phyloP scores from a whole-genome alignment of 2,113 vertebrate species.

The Calidris pugnax region DNA sequence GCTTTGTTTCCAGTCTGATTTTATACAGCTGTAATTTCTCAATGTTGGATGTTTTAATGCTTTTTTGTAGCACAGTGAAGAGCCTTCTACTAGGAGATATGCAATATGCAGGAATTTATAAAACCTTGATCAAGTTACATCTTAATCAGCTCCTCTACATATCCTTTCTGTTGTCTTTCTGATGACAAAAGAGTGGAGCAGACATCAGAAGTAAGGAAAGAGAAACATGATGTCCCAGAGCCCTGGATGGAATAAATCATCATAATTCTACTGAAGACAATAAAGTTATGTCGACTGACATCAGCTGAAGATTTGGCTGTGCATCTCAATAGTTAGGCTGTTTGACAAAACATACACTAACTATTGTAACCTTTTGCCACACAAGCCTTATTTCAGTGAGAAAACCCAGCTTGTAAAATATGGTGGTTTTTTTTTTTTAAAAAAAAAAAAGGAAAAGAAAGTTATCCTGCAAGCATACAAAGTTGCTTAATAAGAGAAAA shows the following conservation, averaged over 20 bases:
- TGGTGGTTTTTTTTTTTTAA: neutral
- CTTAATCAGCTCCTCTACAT: neutral
- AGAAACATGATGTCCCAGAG: neutral
- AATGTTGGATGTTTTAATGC: neutral
- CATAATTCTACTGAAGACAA: neutral
- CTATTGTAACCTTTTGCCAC: neutral
- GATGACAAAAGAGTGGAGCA: neutral
- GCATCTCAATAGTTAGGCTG: neutral
- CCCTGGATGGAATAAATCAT: neutral
- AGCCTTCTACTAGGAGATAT: neutral
- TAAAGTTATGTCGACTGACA: neutral
- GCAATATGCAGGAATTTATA: neutral
- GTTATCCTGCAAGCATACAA: neutral
- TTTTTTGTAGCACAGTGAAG: neutral
- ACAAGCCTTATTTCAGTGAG: neutral
- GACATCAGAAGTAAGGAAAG: neutral
- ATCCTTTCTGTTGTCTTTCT: neutral
- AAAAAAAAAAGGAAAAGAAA: neutral
- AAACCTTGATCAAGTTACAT: neutral
- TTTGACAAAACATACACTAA: neutral
- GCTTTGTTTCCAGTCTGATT: neutral
- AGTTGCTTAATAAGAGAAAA: neutral
- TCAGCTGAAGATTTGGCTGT: neutral
- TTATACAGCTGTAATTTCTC: neutral
- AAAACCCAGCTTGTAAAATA: neutral